These are phyloP conservation scores for Pteropus rufus DNA, from an alignment of 2,797 vertebrate species.

Conservation along the genomic window DNA sequence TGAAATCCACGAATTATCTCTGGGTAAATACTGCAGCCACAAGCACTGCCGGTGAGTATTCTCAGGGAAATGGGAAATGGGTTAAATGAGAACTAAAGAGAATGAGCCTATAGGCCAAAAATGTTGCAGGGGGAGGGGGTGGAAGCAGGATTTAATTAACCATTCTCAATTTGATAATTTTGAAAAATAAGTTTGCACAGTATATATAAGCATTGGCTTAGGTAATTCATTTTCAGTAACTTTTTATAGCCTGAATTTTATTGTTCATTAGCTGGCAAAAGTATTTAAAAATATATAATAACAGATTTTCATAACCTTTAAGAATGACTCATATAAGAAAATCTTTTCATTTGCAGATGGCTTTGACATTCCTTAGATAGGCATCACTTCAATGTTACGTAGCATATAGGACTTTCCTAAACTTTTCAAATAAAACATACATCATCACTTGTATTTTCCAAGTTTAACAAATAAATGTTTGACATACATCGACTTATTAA, in stretches of 20 bases:
- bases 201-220: not conserved
- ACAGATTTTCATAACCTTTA: not conserved
- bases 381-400: not conserved
- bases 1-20: too few relatives aligned
- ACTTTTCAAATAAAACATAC: not conserved
- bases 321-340: not conserved
- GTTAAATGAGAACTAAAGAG: not conserved
- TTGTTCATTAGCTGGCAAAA: not conserved
- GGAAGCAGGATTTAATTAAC: not conserved
- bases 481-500: not conserved
- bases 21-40: too few relatives aligned
- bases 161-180: not conserved
- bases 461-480: not conserved
- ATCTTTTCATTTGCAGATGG: not conserved
- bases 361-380: not conserved
- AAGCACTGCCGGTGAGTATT: too few relatives aligned
- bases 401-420: not conserved
- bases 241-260: not conserved
- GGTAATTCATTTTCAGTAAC: not conserved
- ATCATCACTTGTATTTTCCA: not conserved
- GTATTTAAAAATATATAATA: not conserved
- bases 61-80: too few relatives aligned
- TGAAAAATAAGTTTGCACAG: not conserved
- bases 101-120: not conserved
- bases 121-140: not conserved